Conservation (phyloP, 2,113 vertebrate species). For the Cryptomyrus ogoouensis region DNA sequence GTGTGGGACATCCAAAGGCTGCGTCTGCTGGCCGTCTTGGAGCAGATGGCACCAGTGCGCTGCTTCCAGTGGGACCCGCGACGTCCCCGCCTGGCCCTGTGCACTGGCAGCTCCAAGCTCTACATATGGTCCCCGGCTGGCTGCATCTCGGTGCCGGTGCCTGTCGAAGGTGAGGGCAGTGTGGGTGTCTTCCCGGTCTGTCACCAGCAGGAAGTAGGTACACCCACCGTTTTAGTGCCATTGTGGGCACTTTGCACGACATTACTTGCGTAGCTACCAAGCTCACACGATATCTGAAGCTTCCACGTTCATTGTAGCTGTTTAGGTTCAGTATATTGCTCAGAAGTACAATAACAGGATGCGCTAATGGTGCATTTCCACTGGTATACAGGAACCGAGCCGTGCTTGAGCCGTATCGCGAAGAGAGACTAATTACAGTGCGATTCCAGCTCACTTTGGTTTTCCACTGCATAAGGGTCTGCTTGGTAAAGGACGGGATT, state of each 20-base stretch:
- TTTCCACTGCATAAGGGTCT: not conserved
- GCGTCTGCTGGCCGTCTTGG: slow-evolving; percentile 70
- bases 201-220: not conserved
- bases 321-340: not conserved
- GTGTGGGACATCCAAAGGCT: slow-evolving; percentile 86
- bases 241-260: not conserved
- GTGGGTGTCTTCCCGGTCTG: not conserved
- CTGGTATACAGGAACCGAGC: not conserved
- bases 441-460: no score
- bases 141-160: slow-evolving; percentile 77
- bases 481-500: not conserved
- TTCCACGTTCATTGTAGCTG: not conserved
- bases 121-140: slow-evolving; percentile 85
- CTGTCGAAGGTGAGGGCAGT: slow-evolving; percentile 68
- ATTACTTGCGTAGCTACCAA: not conserved
- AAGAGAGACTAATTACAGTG: not conserved
- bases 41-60: slow-evolving; percentile 73
- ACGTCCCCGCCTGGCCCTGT: slow-evolving; percentile 76
- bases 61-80: slow-evolving; percentile 83
- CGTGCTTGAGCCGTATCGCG: not conserved
- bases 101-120: slow-evolving; percentile 71
- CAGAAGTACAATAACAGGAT: not conserved
- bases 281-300: not conserved
- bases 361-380: not conserved
- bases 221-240: not conserved